These are phyloP conservation scores for Muscina levida DNA, from an alignment of 2,888 invertebrate species.

Conservation along the genomic window DNA sequence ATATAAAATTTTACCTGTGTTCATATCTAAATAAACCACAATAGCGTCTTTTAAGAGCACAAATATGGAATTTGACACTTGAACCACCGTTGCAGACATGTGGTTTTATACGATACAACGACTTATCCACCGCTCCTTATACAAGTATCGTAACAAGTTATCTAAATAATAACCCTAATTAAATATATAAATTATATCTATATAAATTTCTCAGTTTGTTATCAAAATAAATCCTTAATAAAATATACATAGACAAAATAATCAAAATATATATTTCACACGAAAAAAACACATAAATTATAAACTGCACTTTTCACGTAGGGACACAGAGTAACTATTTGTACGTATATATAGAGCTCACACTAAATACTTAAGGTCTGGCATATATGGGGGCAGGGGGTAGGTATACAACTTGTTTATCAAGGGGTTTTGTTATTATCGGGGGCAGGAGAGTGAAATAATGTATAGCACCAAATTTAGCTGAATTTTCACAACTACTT, in stretches of 20 bases:
- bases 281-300: slow-evolving; percentile 29
- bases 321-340: neutral
- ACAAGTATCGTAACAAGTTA: too few species aligned
- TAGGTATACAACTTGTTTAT: too few species aligned
- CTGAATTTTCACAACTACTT: slow-evolving; percentile 6
- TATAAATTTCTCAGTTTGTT: neutral
- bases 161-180: slow-evolving; percentile 29
- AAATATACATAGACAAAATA: too few species aligned
- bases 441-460: neutral
- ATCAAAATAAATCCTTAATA: slow-evolving; percentile 5
- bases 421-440: neutral
- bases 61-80: too few species aligned
- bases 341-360: neutral
- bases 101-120: too few species aligned
- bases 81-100: too few species aligned
- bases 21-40: too few species aligned
- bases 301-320: slow-evolving; percentile 51
- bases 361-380: slow-evolving; percentile 38
- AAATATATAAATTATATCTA: slow-evolving; percentile 1
- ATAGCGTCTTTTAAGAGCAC: too few species aligned
- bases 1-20: too few species aligned
- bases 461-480: neutral
- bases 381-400: neutral
- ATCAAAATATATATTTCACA: slow-evolving; percentile 4
- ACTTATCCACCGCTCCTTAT: too few species aligned